phyloP scores from a whole-genome alignment of 2,113 vertebrate species.

The Aythya baeri region DNA sequence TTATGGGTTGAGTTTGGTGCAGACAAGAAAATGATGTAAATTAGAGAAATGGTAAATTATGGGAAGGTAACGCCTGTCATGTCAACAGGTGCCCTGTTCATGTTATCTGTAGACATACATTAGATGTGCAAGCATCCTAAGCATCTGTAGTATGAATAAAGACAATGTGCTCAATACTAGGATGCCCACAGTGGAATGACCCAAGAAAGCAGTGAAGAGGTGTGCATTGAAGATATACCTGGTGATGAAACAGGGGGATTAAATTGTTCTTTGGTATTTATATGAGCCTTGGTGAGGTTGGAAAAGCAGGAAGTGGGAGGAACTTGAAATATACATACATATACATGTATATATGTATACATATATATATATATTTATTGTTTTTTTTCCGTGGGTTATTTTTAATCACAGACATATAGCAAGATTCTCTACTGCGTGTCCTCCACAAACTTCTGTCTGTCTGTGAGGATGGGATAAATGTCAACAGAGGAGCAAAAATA shows the following conservation, averaged over 20 bases:
- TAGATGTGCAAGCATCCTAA: not conserved
- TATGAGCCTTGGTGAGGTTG: not conserved
- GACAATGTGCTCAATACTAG: not conserved
- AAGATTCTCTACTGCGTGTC: not conserved
- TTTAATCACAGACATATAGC: not conserved
- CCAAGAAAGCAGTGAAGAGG: not conserved
- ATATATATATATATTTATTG: not conserved
- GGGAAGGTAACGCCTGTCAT: not conserved
- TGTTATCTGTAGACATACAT: not conserved
- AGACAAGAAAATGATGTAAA: not conserved
- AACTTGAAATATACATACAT: not conserved
- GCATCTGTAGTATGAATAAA: not conserved
- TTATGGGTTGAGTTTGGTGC: not conserved
- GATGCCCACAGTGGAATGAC: not conserved
- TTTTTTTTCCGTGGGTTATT: not conserved
- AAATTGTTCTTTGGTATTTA: not conserved
- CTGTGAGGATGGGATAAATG: not conserved
- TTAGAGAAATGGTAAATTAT: not conserved
- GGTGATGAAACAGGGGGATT: not conserved
- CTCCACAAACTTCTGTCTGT: accelerated
- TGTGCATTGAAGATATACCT: not conserved
- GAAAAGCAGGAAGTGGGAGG: not conserved
- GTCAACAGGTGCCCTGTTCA: not conserved
- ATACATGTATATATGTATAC: accelerated
- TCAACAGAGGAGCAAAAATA: not conserved